Evolutionary conservation across 2,888 invertebrate genomes (phyloP).

Genomic region (Scaeva pyrastri): DNA sequence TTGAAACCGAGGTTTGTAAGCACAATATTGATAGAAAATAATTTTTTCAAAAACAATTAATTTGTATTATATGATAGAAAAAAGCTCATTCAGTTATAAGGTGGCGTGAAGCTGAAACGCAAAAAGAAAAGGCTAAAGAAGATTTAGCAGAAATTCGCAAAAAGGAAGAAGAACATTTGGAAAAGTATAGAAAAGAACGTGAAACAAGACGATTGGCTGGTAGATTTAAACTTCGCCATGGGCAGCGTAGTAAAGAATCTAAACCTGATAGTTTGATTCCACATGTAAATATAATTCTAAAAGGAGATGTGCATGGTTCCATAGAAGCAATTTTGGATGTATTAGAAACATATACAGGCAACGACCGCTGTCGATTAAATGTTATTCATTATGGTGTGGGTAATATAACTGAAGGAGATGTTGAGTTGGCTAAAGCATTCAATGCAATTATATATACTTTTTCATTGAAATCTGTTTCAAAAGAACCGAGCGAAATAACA

Average conservation of each 20-base stretch:
- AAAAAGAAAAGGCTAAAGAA: constrained; percentile 87
- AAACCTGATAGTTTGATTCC: constrained; percentile 85
- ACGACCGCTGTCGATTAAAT: constrained; percentile 90
- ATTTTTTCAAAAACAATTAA: not conserved
- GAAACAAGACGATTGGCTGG: constrained; percentile 87
- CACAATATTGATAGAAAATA: not conserved
- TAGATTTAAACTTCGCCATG: constrained; percentile 85
- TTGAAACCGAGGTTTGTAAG: constrained; percentile 88
- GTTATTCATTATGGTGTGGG: constrained; percentile 97
- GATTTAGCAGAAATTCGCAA: constrained; percentile 87
- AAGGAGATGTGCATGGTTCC: constrained; percentile 98
- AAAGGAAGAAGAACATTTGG: constrained; percentile 88
- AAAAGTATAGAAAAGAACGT: constrained; percentile 87
- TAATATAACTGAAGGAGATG: constrained; percentile 91
- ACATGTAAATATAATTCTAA: constrained; percentile 87
- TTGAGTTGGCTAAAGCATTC: constrained; percentile 91
- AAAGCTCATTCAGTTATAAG: constrained; percentile 88
- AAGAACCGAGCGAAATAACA: constrained; percentile 84
- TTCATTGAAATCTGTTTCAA: constrained; percentile 88
- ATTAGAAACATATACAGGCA: constrained; percentile 92
- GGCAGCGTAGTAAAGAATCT: constrained; percentile 87
- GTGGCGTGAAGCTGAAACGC: constrained; percentile 87
- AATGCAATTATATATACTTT: constrained; percentile 94
- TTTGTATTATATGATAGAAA: constrained; percentile 85
- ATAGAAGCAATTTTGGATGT: constrained; percentile 97